Percentiles rank a stretch among this genome's conserved stretches.
These are phyloP conservation scores for Phaethornis superciliosus DNA, from an alignment of 2,113 vertebrate genomes.

Conservation along the genomic window DNA sequence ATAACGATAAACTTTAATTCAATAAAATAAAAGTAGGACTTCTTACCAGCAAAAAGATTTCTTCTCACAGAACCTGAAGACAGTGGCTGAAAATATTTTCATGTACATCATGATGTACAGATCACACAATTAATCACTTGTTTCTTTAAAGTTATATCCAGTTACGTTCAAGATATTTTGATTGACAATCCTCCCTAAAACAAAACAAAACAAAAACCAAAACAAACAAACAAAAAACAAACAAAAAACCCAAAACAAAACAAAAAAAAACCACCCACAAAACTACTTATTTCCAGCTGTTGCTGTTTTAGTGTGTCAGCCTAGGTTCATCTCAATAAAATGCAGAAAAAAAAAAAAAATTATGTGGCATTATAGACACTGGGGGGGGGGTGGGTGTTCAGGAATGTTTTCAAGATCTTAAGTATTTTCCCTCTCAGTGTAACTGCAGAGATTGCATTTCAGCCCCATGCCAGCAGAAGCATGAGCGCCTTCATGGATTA, in stretches of 20 bases:
- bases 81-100: neutral
- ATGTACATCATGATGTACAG: neutral
- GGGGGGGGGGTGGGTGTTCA: neutral
- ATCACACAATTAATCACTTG: neutral
- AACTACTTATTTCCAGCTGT: neutral
- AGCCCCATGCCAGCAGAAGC: neutral
- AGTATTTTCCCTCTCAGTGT: neutral
- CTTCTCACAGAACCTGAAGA: neutral
- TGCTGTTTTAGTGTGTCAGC: neutral
- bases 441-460: neutral
- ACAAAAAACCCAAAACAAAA: too few species aligned
- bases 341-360: neutral
- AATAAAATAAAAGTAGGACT: slow-evolving; percentile 19
- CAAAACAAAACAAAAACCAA: too few species aligned
- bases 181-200: too few species aligned
- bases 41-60: neutral
- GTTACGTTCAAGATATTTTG: neutral
- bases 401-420: neutral
- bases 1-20: slow-evolving; percentile 18
- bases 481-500: neutral
- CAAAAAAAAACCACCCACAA: neutral
- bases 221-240: too few species aligned
- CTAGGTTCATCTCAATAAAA: neutral
- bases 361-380: neutral
- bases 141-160: neutral